phyloP scores from a whole-genome alignment of 2,797 vertebrate genomes.

The Orestias chungarensis region DNA sequence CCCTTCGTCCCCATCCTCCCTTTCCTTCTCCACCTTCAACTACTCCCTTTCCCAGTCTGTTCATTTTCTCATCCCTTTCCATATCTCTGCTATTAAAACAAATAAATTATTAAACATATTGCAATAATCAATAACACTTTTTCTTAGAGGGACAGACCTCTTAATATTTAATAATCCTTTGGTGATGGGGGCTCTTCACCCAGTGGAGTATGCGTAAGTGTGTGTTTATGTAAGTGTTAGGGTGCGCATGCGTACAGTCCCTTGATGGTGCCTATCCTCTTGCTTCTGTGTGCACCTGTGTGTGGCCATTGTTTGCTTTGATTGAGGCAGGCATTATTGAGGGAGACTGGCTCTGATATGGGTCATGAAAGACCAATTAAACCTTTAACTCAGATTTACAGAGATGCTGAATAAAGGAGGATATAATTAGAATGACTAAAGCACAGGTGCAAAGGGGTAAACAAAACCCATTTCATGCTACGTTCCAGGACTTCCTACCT shows the following conservation, averaged over 20 bases:
- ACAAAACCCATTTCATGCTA: conserved; percentile 32
- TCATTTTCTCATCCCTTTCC: conserved; percentile 64
- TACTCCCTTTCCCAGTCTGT: conserved; percentile 30
- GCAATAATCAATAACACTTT: conserved; percentile 88
- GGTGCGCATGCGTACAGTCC: neutral
- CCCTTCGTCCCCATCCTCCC: neutral
- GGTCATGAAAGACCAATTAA: conserved; percentile 64
- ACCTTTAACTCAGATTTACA: conserved; percentile 55
- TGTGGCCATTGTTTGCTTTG: conserved; percentile 52
- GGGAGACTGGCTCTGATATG: conserved; percentile 58
- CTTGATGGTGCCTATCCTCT: conserved; percentile 14
- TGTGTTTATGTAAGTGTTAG: neutral
- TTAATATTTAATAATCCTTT: conserved; percentile 93
- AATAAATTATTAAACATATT: conserved; percentile 92
- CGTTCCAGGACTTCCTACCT: conserved; percentile 8
- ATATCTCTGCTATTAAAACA: conserved; percentile 81
- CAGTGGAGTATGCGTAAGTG: conserved; percentile 16
- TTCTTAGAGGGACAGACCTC: conserved; percentile 89
- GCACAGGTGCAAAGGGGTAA: conserved; percentile 60
- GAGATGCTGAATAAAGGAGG: conserved; percentile 31
- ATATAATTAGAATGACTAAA: conserved; percentile 55
- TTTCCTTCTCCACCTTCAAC: conserved; percentile 6
- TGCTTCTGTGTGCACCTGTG: conserved; percentile 55
- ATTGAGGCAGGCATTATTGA: conserved; percentile 51
- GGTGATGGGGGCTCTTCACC: conserved; percentile 71